Percentiles rank a stretch among this genome's conserved stretches.
Evolutionary conservation across 1,140 invertebrate genomes (phyloP).

Genomic region (Drosophila ercepeae): DNA sequence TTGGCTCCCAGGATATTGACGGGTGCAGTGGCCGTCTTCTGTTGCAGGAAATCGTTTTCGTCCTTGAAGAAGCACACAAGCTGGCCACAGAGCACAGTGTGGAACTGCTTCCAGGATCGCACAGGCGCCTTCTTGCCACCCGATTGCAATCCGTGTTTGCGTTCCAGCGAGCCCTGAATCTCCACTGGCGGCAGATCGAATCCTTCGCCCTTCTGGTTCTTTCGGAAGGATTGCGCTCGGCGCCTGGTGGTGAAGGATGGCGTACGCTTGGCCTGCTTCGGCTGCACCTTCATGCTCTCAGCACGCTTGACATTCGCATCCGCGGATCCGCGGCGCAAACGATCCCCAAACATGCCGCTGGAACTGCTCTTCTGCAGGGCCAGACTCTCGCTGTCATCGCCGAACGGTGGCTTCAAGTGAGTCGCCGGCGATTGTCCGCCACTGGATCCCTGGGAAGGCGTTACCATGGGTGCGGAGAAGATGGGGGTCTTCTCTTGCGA

Average conservation of each 20-base stretch:
- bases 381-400: slow-evolving; percentile 67
- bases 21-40: slow-evolving; percentile 95
- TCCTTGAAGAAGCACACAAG: slow-evolving; percentile 99
- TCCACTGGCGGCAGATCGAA: slow-evolving; percentile 94
- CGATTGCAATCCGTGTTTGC: slow-evolving; percentile 97
- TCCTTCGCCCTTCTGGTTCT: slow-evolving; percentile 89
- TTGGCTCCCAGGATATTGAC: slow-evolving; percentile 93
- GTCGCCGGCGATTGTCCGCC: slow-evolving; percentile 51
- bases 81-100: slow-evolving; percentile 98
- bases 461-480: slow-evolving; percentile 79
- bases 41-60: slow-evolving; percentile 93
- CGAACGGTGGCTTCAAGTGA: slow-evolving; percentile 54
- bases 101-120: slow-evolving; percentile 97
- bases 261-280: slow-evolving; percentile 91
- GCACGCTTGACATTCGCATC: slow-evolving; percentile 90
- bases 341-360: slow-evolving; percentile 89
- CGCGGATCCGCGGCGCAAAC: slow-evolving; percentile 87
- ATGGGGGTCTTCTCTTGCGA: slow-evolving; percentile 85
- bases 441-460: slow-evolving; percentile 43
- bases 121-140: slow-evolving; percentile 97
- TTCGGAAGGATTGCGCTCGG: slow-evolving; percentile 94
- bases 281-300: slow-evolving; percentile 93
- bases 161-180: slow-evolving; percentile 94
- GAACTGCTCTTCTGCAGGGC: slow-evolving; percentile 84
- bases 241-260: slow-evolving; percentile 97